A percentile compares a stretch with the other conserved stretches of the same genome.
Evolutionary conservation across 1,140 invertebrate species (phyloP).

Genomic region (Brachionus sp.): DNA sequence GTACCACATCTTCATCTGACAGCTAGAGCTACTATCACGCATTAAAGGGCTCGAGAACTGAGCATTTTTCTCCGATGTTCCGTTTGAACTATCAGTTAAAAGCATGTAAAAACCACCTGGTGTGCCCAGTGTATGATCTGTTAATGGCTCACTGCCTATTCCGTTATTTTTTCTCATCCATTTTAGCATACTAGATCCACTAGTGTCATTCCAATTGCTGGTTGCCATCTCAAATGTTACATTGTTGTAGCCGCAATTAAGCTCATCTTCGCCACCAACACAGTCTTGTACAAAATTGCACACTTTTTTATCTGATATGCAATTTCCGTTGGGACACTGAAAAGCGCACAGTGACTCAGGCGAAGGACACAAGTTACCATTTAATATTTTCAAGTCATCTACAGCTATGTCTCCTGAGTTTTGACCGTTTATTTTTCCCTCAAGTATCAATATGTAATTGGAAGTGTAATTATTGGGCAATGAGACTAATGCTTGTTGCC

Average conservation of each 20-base stretch:
- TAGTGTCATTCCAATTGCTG: conserved; percentile 47
- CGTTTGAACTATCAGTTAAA: conserved; percentile 17
- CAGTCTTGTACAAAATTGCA: conserved; percentile 55
- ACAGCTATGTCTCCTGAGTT: conserved; percentile 46
- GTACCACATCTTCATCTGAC: conserved; percentile 48
- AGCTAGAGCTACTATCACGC: conserved; percentile 20
- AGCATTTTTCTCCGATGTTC: conserved; percentile 5
- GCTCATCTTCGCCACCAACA: conserved; percentile 53
- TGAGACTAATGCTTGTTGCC: conserved; percentile 22
- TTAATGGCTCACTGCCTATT: background rate
- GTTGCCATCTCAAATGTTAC: conserved; percentile 49
- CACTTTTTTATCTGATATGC: conserved; percentile 49
- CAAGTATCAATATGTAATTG: conserved; percentile 11
- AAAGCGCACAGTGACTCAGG: background rate
- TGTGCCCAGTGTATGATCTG: conserved; percentile 48
- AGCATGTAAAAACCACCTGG: conserved; percentile 47
- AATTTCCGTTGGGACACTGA: conserved; percentile 45
- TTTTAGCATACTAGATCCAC: background rate
- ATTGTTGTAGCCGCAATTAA: conserved; percentile 48
- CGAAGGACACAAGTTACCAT: background rate
- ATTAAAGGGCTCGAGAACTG: conserved; percentile 44
- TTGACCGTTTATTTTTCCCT: background rate
- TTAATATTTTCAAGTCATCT: conserved; percentile 29
- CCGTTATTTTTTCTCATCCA: conserved; percentile 36
- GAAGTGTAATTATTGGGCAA: background rate